Percentiles rank a stretch among this genome's conserved stretches.
Conservation (phyloP, 2,113 vertebrate genomes). For the Aleadryas rufinucha region DNA sequence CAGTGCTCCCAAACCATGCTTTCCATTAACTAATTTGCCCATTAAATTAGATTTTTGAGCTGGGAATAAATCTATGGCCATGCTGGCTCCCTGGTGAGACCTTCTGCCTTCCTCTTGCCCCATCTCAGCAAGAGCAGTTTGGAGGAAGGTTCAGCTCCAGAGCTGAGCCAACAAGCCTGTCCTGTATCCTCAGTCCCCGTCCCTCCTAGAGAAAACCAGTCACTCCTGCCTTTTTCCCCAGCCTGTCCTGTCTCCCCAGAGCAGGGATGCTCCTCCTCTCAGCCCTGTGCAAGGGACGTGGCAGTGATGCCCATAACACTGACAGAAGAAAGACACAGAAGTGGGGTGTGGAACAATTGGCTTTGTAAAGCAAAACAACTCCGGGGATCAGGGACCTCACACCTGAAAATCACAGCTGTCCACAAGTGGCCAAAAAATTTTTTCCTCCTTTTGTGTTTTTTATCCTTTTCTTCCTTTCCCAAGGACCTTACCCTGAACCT, state of each 20-base stretch:
- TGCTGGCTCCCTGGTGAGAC: not conserved
- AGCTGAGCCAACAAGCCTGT: not conserved
- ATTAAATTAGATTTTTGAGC: not conserved
- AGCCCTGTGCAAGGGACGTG: not conserved
- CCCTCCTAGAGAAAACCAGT: not conserved
- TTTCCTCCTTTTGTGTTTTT: not conserved
- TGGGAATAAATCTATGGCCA: not conserved
- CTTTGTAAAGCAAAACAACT: not conserved
- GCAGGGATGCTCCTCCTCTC: not conserved
- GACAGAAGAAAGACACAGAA: not conserved
- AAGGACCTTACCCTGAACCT: not conserved
- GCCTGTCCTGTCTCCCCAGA: not conserved
- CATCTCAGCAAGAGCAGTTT: not conserved
- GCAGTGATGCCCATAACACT: not conserved
- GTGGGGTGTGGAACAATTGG: not conserved
- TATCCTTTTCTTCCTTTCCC: not conserved
- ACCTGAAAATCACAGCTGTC: not conserved
- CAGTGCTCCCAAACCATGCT: not conserved
- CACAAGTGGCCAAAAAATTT: not conserved
- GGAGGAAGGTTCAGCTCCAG: not conserved
- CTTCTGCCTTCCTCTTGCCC: not conserved
- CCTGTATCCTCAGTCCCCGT: not conserved
- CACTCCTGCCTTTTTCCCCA: not conserved
- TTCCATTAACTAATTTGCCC: not conserved
- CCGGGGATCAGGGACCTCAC: fast-evolving